A percentile compares a stretch with the other conserved stretches of the same genome.
These are phyloP conservation scores for Aquatica leii DNA, from an alignment of 2,888 invertebrate species.

Conservation along the genomic window DNA sequence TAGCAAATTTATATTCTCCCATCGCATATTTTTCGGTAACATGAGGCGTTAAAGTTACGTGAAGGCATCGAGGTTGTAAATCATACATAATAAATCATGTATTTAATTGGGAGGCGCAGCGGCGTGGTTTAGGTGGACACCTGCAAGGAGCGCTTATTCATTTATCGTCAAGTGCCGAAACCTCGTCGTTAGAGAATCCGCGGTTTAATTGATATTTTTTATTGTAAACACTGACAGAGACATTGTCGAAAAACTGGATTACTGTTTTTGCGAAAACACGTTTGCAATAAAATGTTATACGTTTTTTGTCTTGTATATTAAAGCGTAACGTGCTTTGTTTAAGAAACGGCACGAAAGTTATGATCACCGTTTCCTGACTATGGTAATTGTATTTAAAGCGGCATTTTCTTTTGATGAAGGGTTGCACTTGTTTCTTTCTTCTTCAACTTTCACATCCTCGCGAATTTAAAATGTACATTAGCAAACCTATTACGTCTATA, in stretches of 20 bases:
- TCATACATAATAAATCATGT: conserved; percentile 42
- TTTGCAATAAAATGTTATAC: background rate
- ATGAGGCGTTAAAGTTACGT: conserved; percentile 25
- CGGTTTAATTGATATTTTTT: conserved; percentile 1
- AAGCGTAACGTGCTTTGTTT: conserved; percentile 10
- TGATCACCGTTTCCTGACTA: conserved; percentile 7
- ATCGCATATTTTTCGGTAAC: conserved; percentile 25
- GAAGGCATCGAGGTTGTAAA: conserved; percentile 35
- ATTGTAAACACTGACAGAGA: background rate
- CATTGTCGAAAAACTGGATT: background rate
- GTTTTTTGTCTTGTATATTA: conserved; percentile 1
- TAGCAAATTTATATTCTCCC: conserved; percentile 21
- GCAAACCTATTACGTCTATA: background rate
- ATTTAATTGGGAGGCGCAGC: conserved; percentile 38
- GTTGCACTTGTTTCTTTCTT: background rate
- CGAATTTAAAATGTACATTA: background rate
- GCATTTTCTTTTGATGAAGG: conserved; percentile 9
- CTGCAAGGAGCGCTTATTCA: conserved; percentile 24
- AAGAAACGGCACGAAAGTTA: background rate
- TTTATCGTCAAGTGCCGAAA: conserved; percentile 22
- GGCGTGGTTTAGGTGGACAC: conserved; percentile 29
- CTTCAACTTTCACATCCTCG: background rate
- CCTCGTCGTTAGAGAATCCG: conserved; percentile 10
- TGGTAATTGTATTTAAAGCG: conserved; percentile 11
- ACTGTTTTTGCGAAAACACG: background rate